These are phyloP conservation scores for Xanthorhoe spadicearia DNA, from an alignment of 2,888 invertebrate species.

Conservation along the genomic window DNA sequence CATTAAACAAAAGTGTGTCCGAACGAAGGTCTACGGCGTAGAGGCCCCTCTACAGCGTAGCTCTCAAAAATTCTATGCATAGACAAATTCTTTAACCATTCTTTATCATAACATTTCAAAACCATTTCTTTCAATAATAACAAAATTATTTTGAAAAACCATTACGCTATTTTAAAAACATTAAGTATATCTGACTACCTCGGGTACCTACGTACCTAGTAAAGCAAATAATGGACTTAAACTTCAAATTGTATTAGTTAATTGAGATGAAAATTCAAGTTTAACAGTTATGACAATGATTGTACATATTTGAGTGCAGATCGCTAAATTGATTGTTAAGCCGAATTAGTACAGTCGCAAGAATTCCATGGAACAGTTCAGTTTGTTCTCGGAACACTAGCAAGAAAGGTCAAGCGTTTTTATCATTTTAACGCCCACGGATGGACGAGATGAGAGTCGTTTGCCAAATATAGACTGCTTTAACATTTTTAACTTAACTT, in stretches of 20 bases:
- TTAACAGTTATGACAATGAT: slow-evolving; percentile 2
- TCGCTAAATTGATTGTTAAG: slow-evolving; percentile 17
- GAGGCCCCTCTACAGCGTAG: slow-evolving; percentile 15
- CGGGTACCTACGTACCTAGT: too few relatives aligned
- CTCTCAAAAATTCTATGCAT: neutral
- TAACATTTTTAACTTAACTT: too few relatives aligned
- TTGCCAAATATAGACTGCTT: neutral
- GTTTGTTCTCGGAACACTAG: slow-evolving; percentile 16
- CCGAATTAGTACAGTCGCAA: slow-evolving; percentile 22
- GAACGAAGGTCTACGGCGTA: slow-evolving; percentile 6
- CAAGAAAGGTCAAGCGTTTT: slow-evolving; percentile 30
- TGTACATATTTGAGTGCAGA: slow-evolving; percentile 12
- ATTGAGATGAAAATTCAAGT: neutral
- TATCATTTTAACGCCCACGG: slow-evolving; percentile 44
- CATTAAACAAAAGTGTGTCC: too few relatives aligned
- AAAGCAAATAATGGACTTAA: too few relatives aligned
- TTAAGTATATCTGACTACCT: too few relatives aligned
- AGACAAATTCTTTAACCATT: too few relatives aligned
- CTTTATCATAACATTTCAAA: too few relatives aligned
- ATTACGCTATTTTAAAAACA: too few relatives aligned
- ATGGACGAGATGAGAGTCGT: neutral
- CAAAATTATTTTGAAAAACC: too few relatives aligned
- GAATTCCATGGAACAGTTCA: slow-evolving; percentile 23
- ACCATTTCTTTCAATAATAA: too few relatives aligned
- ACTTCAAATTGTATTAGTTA: too few relatives aligned